Evolutionary conservation across 2,113 vertebrate species (phyloP).

Genomic region (Bettongia penicillata): DNA sequence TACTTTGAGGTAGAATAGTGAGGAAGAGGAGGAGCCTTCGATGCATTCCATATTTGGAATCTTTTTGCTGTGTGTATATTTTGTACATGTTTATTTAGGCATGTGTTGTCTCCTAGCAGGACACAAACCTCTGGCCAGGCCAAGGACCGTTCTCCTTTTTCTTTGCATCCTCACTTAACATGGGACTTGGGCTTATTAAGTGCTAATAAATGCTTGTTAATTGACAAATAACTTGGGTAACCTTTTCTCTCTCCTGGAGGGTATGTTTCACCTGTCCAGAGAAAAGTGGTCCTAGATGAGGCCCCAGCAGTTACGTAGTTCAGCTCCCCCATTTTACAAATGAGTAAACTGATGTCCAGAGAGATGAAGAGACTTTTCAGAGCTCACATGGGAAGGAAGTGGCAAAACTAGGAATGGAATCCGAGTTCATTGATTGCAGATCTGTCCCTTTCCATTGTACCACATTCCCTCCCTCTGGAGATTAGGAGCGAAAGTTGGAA

Average conservation of each 20-base stretch:
- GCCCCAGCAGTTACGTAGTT: not conserved
- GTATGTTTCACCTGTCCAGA: not conserved
- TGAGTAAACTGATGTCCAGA: constrained; percentile 14
- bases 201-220: not conserved
- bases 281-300: not conserved
- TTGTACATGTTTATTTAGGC: not conserved
- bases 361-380: not conserved
- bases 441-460: not conserved
- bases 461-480: not conserved
- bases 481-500: not conserved
- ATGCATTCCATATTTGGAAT: not conserved
- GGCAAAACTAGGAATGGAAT: not conserved
- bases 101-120: not conserved
- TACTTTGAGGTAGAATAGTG: not conserved
- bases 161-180: not conserved
- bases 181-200: not conserved
- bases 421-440: not conserved
- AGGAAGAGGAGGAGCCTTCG: not conserved
- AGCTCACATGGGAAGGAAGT: not conserved
- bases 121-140: not conserved
- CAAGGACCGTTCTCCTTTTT: not conserved
- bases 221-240: not conserved
- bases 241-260: not conserved
- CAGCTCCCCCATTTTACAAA: not conserved
- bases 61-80: not conserved